Conservation (phyloP, 30 jellyfish, hydroid and myxozoan genomes). For the Pelagia noctiluca region DNA sequence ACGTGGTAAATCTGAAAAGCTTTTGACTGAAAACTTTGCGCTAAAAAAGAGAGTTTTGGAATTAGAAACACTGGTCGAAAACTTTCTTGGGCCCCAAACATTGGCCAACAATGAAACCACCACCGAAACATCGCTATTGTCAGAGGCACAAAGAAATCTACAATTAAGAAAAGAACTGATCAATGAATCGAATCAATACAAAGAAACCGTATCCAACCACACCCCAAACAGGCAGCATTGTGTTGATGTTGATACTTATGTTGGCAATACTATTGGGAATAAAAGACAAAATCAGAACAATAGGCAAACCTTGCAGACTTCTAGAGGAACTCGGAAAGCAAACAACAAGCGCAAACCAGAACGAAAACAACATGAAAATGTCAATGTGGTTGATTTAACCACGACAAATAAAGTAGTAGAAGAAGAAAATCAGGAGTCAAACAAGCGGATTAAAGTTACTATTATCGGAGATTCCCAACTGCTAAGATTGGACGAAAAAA, state of each 20-base stretch:
- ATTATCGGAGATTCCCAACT: constrained; percentile 12
- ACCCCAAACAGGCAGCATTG: constrained; percentile 5
- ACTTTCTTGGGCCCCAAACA: constrained; percentile 4
- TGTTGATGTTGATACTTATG: constrained; percentile 1
- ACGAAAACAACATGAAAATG: constrained; percentile 2
- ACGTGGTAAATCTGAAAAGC: background rate
- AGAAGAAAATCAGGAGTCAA: constrained; percentile 1
- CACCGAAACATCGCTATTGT: constrained; percentile 3
- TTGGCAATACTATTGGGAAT: background rate
- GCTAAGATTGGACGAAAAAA: constrained; percentile 5
- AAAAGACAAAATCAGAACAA: background rate
- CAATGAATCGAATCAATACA: no score
- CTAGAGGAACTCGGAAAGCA: background rate
- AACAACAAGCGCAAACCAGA: background rate
- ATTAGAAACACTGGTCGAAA: constrained; percentile 3
- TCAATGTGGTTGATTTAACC: background rate
- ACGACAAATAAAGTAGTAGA: background rate
- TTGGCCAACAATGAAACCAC: background rate
- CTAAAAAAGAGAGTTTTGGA: background rate
- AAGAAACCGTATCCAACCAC: constrained; percentile 6
- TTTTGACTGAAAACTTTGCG: background rate
- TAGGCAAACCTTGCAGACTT: background rate
- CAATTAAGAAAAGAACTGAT: no score
- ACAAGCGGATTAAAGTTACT: background rate
- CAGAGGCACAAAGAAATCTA: background rate